Percentiles rank a stretch among this genome's conserved stretches.
These are phyloP conservation scores for Anoplius nigerrimus DNA, from an alignment of 2,888 invertebrate genomes.

Conservation along the genomic window DNA sequence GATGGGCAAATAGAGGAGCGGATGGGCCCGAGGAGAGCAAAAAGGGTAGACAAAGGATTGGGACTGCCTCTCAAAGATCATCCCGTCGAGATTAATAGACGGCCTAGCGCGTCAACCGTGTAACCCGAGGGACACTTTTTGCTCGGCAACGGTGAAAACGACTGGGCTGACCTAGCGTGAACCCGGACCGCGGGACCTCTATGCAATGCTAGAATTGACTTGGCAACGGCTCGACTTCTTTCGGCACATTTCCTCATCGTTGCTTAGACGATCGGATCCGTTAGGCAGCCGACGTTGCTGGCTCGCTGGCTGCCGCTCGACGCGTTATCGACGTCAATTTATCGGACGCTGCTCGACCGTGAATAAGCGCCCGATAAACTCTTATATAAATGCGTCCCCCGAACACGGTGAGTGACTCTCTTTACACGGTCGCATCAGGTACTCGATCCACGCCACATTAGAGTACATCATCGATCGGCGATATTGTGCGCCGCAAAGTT, in stretches of 20 bases:
- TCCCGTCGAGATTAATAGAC: constrained; percentile 45
- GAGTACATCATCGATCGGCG: too few species aligned
- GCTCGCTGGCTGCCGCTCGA: too few species aligned
- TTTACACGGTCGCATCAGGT: too few species aligned
- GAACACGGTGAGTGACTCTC: too few species aligned
- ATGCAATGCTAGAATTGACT: constrained; percentile 38
- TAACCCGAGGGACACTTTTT: constrained; percentile 33
- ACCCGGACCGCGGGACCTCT: constrained; percentile 13
- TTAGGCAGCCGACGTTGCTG: too few species aligned
- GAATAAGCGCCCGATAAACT: too few species aligned
- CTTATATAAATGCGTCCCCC: too few species aligned
- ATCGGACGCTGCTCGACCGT: too few species aligned
- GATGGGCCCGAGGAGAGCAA: constrained; percentile 9
- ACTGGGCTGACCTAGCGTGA: constrained; percentile 35
- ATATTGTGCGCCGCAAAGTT: too few species aligned
- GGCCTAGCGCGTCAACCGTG: constrained; percentile 16
- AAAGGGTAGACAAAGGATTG: constrained; percentile 21
- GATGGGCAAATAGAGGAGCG: background rate
- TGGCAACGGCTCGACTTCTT: constrained; percentile 15
- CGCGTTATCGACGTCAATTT: too few species aligned
- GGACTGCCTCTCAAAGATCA: constrained; percentile 31
- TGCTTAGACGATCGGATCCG: too few species aligned
- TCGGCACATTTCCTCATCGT: background rate
- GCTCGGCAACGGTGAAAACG: constrained; percentile 5
- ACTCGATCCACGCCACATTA: too few species aligned